These are phyloP conservation scores for Lysandra bellargus DNA, from an alignment of 2,888 invertebrate genomes.

Conservation along the genomic window DNA sequence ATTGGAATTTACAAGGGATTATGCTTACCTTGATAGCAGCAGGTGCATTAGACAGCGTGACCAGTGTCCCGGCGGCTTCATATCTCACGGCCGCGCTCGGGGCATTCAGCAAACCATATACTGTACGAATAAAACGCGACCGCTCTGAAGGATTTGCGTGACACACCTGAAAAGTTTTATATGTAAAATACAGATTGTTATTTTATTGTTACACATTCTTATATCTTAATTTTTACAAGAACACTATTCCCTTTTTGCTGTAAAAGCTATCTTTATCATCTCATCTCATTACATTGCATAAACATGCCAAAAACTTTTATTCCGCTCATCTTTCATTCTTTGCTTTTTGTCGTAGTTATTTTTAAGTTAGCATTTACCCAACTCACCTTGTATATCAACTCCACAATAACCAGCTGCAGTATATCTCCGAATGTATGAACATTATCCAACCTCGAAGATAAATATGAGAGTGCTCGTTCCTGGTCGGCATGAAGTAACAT, in stretches of 20 bases:
- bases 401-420: slow-evolving; percentile 98
- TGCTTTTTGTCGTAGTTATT: background rate
- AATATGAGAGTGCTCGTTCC: slow-evolving; percentile 94
- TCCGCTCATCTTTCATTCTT: background rate
- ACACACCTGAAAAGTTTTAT: slow-evolving; percentile 84
- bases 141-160: slow-evolving; percentile 97
- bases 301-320: no score
- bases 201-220: no score
- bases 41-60: slow-evolving; percentile 98
- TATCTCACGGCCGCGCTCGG: slow-evolving; percentile 97
- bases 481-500: slow-evolving; percentile 99
- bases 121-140: slow-evolving; percentile 98
- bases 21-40: slow-evolving; percentile 91
- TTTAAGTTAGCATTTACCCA: background rate
- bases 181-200: no score
- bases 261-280: no score
- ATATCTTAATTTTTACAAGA: no score
- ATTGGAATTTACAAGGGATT: background rate
- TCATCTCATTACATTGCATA: no score
- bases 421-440: slow-evolving; percentile 98
- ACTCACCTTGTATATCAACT: slow-evolving; percentile 96
- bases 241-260: no score
- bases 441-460: slow-evolving; percentile 96
- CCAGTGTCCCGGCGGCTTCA: slow-evolving; percentile 98
- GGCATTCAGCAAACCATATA: slow-evolving; percentile 97